These are phyloP conservation scores for Sphaerophoria taeniata DNA, from an alignment of 2,888 invertebrate genomes.

Conservation along the genomic window DNA sequence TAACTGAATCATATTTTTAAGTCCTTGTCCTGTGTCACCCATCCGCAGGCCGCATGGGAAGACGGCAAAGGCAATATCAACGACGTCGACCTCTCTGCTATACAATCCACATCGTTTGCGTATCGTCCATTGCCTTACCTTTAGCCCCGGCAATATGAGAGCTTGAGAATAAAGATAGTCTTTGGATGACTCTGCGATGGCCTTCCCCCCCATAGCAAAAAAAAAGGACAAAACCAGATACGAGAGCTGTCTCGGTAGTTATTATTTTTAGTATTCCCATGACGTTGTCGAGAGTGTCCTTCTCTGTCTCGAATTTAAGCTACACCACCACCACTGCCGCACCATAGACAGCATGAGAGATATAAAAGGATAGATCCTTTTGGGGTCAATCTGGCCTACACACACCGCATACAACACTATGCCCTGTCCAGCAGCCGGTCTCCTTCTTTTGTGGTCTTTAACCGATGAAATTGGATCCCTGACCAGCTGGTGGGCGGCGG, in stretches of 20 bases:
- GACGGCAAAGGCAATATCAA: neutral
- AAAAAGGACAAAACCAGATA: constrained; percentile 39
- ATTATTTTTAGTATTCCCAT: constrained; percentile 69
- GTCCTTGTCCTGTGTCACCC: constrained; percentile 12
- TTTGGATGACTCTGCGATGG: neutral
- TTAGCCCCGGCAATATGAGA: constrained; percentile 7
- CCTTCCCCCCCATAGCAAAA: neutral
- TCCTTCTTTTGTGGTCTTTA: constrained; percentile 21
- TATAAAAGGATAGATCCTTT: constrained; percentile 23
- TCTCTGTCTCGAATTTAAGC: constrained; percentile 48
- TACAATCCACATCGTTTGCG: constrained; percentile 60
- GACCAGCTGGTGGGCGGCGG: neutral
- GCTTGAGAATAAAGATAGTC: constrained; percentile 11
- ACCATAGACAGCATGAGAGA: neutral
- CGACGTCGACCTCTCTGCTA: neutral
- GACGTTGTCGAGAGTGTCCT: constrained; percentile 40
- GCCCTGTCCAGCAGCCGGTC: neutral
- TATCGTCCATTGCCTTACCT: constrained; percentile 51
- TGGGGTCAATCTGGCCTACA: constrained; percentile 25
- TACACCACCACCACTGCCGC: constrained; percentile 22
- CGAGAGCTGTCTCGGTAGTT: constrained; percentile 52
- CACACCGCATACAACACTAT: neutral
- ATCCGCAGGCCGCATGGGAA: neutral
- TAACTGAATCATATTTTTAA: constrained; percentile 63
- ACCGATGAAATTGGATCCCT: constrained; percentile 8